Evolutionary conservation across 23 tunicate genomes (phyloP), one percentile per base, ranked within the genome.

Genomic region (Ciona savignyi): DNA sequence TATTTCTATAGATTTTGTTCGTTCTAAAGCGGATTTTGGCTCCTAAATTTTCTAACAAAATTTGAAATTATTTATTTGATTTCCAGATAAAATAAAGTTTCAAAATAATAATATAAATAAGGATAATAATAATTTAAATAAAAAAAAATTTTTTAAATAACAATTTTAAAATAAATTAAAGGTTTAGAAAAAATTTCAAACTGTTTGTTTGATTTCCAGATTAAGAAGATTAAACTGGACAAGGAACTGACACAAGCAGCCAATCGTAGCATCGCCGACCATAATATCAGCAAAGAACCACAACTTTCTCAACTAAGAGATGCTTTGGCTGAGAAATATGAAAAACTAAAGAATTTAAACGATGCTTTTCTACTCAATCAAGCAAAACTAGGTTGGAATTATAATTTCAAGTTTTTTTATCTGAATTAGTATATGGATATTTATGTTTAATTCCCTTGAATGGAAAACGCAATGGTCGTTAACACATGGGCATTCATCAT

Each of bases 191-290:
- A 70, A 4, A n/a, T n/a, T n/a, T n/a, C 35, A 1, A 4, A 26
- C 22, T 70, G 35, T 35, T 6, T 30, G 3, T 51, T 23, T 1
- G 1, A 23, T 51, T 72, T 34, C n/a, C 75, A 85, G 84, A 51
- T 89, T 9, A 83, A 83, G 33, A 76, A 84, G 65, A 80, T 80
- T 2, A 85, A 85, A 32, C 79, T 91, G 64, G 97, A 91, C 75
- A 91, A 68, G 29, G 91, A 84, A 56, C 49, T 85, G 62, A 33
- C 80, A 27, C 83, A 86, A 65, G 93, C 93, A 23, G 86, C 79
- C 76, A 91, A 91, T 75, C 67, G 97, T 27, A 85, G 93, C 72
- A 75, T 85, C 27, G 97, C 97, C 2, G 97, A 91, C 29, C 71
- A 85, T 60, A 91, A 80, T 61, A 64, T 91, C 22, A 77, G 77